Base-by-base conservation (phyloP, 2,113 vertebrate species). In the Danionella cerebrum region DNA sequence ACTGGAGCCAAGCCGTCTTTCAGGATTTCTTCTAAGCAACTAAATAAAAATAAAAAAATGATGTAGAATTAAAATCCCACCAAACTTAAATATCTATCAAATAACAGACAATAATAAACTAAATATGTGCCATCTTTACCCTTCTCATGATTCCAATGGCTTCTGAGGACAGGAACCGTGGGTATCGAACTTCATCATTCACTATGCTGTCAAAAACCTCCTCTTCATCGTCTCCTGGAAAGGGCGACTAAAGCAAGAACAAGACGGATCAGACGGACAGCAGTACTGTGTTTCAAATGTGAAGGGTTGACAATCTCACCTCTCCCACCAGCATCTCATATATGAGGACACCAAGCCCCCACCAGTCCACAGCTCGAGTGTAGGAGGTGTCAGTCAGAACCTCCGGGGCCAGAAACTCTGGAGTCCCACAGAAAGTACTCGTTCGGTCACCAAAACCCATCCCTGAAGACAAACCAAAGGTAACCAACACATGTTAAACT, bases 171-270 rank as follows among this genome's bases (percentile, higher is more conserved):
- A 98, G 89, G 75, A 98, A 98, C 47, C 94, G 88, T 73, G 96
- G 96, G 75, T 98, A 98, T 76, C 94, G 91, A 70, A 98, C 95
- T 90, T 98, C 96, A 84, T 98, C 96, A 65, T 98, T 98, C 70
- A 98, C 95, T 83, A 98, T 98, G 87, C 94, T 98, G 90, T 98
- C 95, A 82, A 98, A 98, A 75, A 98, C 95, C 72, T 98, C 96
- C 65, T 98, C 96, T 85, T 98, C 96, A 80, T 98, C 95, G 78
- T 98, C 96, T 51, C 96, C 96, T 81, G 96, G 96, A 77, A 98
- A 98, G 8, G 95, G 96, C 78, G 95, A 97, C 95, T 98, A 71
- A n/a, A n/a, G 8, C 67, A 24, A 67, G 44, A 65, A 24, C 18
- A 25, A 41, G 58, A 36, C 47, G 4, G 22, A 25, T 21, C 8